These are phyloP conservation scores for Caenorhabditis becei DNA, from an alignment of 2,888 invertebrate genomes.

Conservation along the genomic window DNA sequence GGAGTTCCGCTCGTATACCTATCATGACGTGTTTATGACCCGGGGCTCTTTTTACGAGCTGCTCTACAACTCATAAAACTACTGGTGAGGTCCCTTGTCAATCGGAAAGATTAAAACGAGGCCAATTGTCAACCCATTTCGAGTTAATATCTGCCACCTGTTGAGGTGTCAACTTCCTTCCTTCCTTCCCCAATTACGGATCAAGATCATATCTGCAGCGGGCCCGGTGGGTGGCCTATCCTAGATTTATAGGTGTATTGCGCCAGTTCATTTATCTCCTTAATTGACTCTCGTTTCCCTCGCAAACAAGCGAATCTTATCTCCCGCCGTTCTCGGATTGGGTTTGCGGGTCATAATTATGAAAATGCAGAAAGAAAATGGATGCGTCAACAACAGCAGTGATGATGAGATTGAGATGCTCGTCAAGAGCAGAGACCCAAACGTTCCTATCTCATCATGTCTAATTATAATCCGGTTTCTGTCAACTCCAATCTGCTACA, in stretches of 20 bases:
- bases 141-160: conserved; percentile 35
- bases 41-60: conserved; percentile 41
- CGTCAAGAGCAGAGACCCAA: conserved; percentile 39
- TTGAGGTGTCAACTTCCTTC: conserved; percentile 47
- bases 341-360: conserved; percentile 38
- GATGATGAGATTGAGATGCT: conserved; percentile 28
- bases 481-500: conserved; percentile 56
- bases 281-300: conserved; percentile 53
- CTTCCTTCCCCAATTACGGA: conserved; percentile 45
- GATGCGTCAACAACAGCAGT: conserved; percentile 53
- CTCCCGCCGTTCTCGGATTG: conserved; percentile 18
- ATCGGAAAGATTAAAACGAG: conserved; percentile 54
- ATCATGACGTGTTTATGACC: conserved; percentile 35
- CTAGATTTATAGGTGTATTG: conserved; percentile 59
- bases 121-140: conserved; percentile 43
- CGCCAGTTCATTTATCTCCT: conserved; percentile 61
- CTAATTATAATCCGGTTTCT: conserved; percentile 57
- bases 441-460: conserved; percentile 51
- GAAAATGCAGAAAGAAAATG: conserved; percentile 49
- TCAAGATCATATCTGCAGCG: conserved; percentile 50
- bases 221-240: conserved; percentile 49
- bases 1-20: neutral
- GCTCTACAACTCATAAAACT: conserved; percentile 56
- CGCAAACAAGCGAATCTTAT: conserved; percentile 33
- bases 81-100: conserved; percentile 20